Percentiles rank a stretch among this genome's conserved stretches.
Evolutionary conservation across 2,797 vertebrate genomes (phyloP).

Genomic region (Apodemus agrarius): DNA sequence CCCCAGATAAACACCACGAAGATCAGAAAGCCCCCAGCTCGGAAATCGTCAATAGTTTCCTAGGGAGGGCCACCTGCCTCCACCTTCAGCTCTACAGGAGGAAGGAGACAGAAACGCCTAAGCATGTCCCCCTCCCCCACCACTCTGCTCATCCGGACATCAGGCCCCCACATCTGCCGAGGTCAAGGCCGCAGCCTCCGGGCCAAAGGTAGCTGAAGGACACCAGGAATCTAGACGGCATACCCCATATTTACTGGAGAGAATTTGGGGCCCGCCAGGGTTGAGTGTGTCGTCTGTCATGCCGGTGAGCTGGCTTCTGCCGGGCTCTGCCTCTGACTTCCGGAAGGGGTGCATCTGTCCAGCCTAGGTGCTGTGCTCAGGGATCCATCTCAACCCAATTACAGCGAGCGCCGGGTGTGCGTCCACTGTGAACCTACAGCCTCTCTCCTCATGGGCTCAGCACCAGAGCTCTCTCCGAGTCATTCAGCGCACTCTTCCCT

Average conservation of each 20-base stretch:
- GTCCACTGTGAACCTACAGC: neutral
- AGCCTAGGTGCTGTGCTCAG: neutral
- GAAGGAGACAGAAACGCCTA: neutral
- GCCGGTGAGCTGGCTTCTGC: neutral
- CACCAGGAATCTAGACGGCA: neutral
- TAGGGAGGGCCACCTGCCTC: neutral
- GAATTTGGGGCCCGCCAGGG: rapidly evolving
- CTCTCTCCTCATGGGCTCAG: slow-evolving; percentile 37
- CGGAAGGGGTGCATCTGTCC: neutral
- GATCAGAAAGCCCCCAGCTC: neutral
- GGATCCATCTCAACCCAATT: slow-evolving; percentile 69
- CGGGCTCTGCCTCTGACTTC: neutral
- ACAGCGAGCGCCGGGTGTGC: neutral
- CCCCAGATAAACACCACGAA: neutral
- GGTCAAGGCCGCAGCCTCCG: neutral
- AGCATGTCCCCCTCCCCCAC: neutral
- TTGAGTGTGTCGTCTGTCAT: neutral
- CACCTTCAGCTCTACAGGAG: neutral
- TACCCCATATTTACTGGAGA: no score
- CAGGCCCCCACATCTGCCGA: neutral
- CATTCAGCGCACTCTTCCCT: slow-evolving; percentile 82
- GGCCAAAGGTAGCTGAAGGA: neutral
- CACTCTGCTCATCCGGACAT: no score
- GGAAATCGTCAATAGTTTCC: neutral
- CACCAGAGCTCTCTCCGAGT: slow-evolving; percentile 81